Evolutionary conservation across 2,888 invertebrate genomes (phyloP), one percentile per base, ranked within the genome.

Genomic region (Ennomos quercinarius): DNA sequence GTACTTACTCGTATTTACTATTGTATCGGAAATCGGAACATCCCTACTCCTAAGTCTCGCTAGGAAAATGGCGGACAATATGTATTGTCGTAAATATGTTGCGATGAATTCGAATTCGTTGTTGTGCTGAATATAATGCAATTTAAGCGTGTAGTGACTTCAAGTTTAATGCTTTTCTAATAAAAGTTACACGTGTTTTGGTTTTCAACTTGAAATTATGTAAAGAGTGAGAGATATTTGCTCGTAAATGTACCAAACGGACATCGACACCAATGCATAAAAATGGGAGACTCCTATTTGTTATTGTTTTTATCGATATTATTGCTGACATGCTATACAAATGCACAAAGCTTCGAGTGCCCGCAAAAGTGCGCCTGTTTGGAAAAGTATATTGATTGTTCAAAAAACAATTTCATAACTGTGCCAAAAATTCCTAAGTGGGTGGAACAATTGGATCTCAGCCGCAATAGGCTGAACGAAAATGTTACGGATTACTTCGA

Each of bases 381-480:
- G 71, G 95, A 95, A 76, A 93, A 93, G 73, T 95, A 95, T 84
- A 95, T 96, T 63, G 96, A 96, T 88, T 97, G 97, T 93, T 94
- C 95, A 71, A 94, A 94, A 77, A 94, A 94, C 80, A 95, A 95
- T 84, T 93, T 97, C 77, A 93, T 93, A 70, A 92, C 93, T 74
- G 94, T 97, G 83, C 96, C 97, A 70, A 92, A 94, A 87, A 93
- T 97, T 83, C 97, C 97, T 61, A 91, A 92, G 88, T 96, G 96
- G 96, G 95, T 95, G 83, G 94, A 94, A 89, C 93, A 94, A 80
- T 93, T 97, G 95, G 96, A 95, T 95, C 83, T 93, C 73, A 90
- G 91, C 73, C 81, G 81, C 73, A 93, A 92, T 78, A 88, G 82
- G 81, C 81, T 93, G 73, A 86, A 78, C 73, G 89, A 88, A 77